Conservation (phyloP, 2,113 vertebrate species). For the Neolamprologus cancellatus region DNA sequence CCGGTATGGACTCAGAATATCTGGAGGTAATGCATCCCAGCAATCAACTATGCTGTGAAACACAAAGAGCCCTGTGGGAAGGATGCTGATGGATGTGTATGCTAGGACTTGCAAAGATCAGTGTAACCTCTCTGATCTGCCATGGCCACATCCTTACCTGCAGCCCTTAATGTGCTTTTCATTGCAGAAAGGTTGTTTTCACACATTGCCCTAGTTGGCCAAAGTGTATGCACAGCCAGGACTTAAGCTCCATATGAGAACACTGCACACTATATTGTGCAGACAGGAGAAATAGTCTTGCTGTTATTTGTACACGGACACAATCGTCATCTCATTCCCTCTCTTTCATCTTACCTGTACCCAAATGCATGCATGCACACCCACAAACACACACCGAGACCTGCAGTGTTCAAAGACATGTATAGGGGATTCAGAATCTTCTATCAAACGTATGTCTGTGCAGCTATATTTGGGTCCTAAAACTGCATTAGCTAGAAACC, state of each 20-base stretch:
- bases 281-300: background rate
- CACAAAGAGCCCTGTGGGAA: slow-evolving; percentile 30
- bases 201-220: slow-evolving; percentile 14
- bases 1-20: background rate
- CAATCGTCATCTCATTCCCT: background rate
- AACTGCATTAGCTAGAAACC: slow-evolving; percentile 37
- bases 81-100: slow-evolving; percentile 52
- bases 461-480: slow-evolving; percentile 43
- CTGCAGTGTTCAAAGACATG: slow-evolving; percentile 16
- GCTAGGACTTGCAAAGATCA: slow-evolving; percentile 10
- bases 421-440: background rate
- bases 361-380: background rate
- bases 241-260: background rate
- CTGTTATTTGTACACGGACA: background rate
- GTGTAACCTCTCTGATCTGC: slow-evolving; percentile 28
- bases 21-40: background rate
- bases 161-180: slow-evolving; percentile 12
- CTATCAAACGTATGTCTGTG: background rate
- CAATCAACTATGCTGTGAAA: background rate
- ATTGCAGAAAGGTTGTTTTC: slow-evolving; percentile 20
- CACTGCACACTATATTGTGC: background rate
- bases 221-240: background rate
- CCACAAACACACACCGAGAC: background rate
- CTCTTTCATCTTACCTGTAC: background rate
- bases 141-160: slow-evolving; percentile 11